phyloP scores from a whole-genome alignment of 2,113 vertebrate genomes.

The Macroglossus sobrinus region DNA sequence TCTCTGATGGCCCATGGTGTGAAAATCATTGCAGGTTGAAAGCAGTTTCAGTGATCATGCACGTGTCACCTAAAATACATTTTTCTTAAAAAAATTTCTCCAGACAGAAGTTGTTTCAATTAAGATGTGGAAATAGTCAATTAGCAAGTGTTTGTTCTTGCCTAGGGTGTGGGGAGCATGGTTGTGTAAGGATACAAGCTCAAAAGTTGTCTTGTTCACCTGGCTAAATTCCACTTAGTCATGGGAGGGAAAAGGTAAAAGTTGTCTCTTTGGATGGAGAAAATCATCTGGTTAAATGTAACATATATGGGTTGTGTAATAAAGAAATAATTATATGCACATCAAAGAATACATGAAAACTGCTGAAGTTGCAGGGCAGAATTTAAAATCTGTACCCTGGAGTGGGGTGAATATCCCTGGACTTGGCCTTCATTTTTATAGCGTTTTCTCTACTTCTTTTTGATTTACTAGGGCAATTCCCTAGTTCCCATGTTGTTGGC shows the following conservation, averaged over 20 bases:
- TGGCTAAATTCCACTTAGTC: neutral
- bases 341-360: slow-evolving; percentile 20
- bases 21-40: neutral
- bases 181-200: neutral
- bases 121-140: neutral
- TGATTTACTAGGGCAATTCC: slow-evolving; percentile 33
- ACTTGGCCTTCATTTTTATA: slow-evolving; percentile 35
- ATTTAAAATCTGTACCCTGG: slow-evolving; percentile 17
- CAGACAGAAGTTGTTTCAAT: neutral
- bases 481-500: neutral
- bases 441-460: slow-evolving; percentile 34
- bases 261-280: neutral
- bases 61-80: neutral
- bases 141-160: neutral
- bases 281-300: slow-evolving; percentile 43
- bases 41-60: neutral
- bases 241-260: neutral
- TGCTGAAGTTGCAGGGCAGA: slow-evolving; percentile 40
- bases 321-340: slow-evolving; percentile 49
- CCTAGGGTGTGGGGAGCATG: neutral
- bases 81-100: slow-evolving; percentile 22
- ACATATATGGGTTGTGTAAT: neutral
- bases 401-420: slow-evolving; percentile 15
- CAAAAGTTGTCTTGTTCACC: neutral
- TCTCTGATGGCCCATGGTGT: neutral